Evolutionary conservation across 2,797 vertebrate genomes (phyloP).

Genomic region (Malacoctenus gilli): DNA sequence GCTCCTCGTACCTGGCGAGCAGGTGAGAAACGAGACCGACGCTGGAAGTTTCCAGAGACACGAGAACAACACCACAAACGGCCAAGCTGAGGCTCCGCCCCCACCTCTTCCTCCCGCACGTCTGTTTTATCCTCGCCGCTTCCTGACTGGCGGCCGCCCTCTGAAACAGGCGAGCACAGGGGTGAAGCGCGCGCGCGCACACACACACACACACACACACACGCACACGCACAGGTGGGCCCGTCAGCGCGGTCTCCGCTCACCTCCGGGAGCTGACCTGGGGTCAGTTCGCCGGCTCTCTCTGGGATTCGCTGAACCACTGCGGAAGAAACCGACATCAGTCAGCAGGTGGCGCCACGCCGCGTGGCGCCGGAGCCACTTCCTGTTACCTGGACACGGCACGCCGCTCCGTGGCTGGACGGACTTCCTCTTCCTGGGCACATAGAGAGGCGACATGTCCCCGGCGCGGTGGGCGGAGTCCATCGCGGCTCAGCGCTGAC

Average conservation of each 20-base stretch:
- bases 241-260: conserved; percentile 4
- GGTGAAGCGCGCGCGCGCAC: too few relatives aligned
- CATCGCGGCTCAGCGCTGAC: conserved; percentile 53
- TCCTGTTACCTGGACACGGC: conserved; percentile 57
- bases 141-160: conserved; percentile 59
- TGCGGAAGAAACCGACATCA: conserved; percentile 13
- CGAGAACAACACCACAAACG: too few relatives aligned
- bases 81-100: too few relatives aligned
- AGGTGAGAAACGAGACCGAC: too few relatives aligned
- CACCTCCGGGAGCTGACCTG: conserved; percentile 55
- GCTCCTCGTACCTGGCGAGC: conserved; percentile 72
- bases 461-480: conserved; percentile 50
- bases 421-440: conserved; percentile 69
- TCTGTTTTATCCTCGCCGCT: conserved; percentile 71
- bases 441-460: conserved; percentile 70
- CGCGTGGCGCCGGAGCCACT: too few relatives aligned
- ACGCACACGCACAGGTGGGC: too few relatives aligned
- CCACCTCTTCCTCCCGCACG: conserved; percentile 74
- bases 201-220: too few relatives aligned
- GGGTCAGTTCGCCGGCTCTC: conserved; percentile 40
- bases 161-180: conserved; percentile 69
- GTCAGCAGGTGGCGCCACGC: too few relatives aligned
- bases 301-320: conserved; percentile 63
- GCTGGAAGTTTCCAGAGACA: too few relatives aligned
- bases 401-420: conserved; percentile 53